phyloP scores from a whole-genome alignment of 2,113 vertebrate species.

The Indicator maculatus region DNA sequence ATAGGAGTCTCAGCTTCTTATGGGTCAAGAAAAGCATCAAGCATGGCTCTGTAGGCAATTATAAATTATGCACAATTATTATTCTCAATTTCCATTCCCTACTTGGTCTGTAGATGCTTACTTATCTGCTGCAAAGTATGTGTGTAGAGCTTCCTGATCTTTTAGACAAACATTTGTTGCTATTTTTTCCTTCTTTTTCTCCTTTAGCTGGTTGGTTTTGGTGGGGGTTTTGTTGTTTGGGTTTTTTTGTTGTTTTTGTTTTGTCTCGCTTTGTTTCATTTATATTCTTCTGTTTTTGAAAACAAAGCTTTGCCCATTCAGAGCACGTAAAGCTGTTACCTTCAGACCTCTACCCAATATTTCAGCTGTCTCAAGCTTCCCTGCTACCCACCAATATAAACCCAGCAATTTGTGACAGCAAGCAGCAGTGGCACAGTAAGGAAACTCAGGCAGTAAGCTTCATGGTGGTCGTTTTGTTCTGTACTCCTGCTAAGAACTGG shows the following conservation, averaged over 20 bases:
- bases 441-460: neutral
- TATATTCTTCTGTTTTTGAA: neutral
- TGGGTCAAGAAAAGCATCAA: neutral
- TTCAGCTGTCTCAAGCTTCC: neutral
- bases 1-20: neutral
- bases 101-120: neutral
- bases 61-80: neutral
- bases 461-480: neutral
- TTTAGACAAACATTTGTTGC: neutral
- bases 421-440: neutral
- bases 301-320: neutral
- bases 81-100: neutral
- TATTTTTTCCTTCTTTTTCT: fast-evolving
- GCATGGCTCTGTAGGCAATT: neutral
- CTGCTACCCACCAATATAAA: neutral
- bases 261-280: too few relatives aligned
- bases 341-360: neutral
- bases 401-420: neutral
- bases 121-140: neutral
- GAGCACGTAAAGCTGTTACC: neutral
- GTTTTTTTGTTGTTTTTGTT: neutral
- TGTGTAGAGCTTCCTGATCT: neutral
- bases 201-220: neutral
- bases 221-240: too few relatives aligned
- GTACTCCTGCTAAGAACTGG: neutral